Evolutionary conservation across 2,113 vertebrate species (phyloP).

Genomic region (Pan troglodytes): DNA sequence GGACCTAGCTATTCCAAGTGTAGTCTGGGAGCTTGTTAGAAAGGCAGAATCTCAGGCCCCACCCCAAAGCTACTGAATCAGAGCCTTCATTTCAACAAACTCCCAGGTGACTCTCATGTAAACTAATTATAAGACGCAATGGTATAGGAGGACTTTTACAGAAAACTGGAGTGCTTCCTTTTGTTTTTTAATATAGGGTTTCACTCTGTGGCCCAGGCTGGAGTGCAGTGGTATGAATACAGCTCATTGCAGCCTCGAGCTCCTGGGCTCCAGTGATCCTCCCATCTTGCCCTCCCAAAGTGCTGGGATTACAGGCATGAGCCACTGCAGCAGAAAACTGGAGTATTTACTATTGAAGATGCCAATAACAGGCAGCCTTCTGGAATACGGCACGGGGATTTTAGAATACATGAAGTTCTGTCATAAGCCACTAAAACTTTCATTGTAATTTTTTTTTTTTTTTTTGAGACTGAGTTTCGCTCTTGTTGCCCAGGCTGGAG

Average conservation of each 20-base stretch:
- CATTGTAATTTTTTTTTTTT: background rate
- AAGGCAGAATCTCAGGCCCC: background rate
- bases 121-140: background rate
- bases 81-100: background rate
- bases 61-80: background rate
- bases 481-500: too few species aligned
- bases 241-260: too few species aligned
- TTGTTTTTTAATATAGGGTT: too few species aligned
- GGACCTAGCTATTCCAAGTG: background rate
- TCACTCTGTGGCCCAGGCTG: too few species aligned
- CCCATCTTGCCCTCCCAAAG: too few species aligned
- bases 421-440: background rate
- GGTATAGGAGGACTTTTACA: background rate
- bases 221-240: too few species aligned
- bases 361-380: background rate
- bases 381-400: background rate
- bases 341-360: background rate
- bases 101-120: background rate
- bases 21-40: background rate
- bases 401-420: background rate
- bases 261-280: too few species aligned
- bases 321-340: background rate
- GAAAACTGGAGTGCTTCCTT: background rate
- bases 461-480: too few species aligned
- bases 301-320: too few species aligned